Percentiles rank a stretch among this genome's conserved stretches.
phyloP scores from a whole-genome alignment of 2,888 invertebrate species.

The Zelleria hepariella region DNA sequence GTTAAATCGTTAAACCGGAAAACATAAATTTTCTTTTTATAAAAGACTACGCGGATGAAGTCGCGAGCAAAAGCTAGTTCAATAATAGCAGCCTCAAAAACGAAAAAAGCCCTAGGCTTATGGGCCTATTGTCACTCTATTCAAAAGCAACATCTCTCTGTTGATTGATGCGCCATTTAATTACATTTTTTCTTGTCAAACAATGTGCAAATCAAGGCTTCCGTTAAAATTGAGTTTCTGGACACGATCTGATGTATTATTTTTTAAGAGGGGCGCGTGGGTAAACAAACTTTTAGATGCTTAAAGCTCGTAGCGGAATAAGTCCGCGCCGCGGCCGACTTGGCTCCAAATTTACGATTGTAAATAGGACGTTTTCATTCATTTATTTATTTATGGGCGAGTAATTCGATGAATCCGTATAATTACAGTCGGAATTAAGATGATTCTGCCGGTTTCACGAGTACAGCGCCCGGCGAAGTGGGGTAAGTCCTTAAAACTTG shows the following conservation, averaged over 20 bases:
- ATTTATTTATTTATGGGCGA: conserved; percentile 70
- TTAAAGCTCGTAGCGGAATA: neutral
- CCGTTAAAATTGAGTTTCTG: neutral
- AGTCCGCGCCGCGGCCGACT: neutral
- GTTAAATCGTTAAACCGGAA: too few species aligned
- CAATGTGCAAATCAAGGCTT: neutral
- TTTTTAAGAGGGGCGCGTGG: neutral
- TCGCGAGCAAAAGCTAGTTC: too few species aligned
- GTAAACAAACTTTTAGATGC: neutral
- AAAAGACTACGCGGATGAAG: too few species aligned
- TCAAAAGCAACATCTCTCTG: neutral
- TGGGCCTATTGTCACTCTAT: neutral
- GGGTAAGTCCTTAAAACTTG: conserved; percentile 51
- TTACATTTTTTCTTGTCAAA: neutral
- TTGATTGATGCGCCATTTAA: neutral
- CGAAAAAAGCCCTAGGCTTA: neutral
- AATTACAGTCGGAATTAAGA: conserved; percentile 68
- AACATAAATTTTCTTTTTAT: too few species aligned
- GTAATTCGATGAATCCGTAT: conserved; percentile 70
- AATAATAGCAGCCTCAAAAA: neutral
- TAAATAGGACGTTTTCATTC: conserved; percentile 54
- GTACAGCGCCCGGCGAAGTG: conserved; percentile 25
- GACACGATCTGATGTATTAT: neutral
- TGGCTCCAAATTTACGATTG: conserved; percentile 57
- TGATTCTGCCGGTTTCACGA: conserved; percentile 43